Evolutionary conservation across 2,113 vertebrate species (phyloP), one percentile per base, ranked within the genome.

Genomic region (Malurus cyaneus): DNA sequence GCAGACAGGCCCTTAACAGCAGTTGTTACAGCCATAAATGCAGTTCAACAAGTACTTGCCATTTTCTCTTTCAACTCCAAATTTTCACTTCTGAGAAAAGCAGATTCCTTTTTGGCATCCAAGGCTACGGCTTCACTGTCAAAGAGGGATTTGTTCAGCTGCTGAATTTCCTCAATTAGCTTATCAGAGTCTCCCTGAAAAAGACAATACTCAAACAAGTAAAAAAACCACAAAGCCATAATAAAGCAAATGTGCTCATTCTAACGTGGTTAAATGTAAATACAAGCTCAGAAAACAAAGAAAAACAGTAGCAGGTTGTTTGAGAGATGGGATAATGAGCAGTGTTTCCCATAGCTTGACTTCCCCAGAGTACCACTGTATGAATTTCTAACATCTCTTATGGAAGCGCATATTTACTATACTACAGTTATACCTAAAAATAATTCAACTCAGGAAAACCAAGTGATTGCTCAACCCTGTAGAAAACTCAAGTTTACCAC

Each of bases 21-120:
- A 18, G 53, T 90, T 12, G 47, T 10, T 46, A 62, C 41, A 83
- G 42, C 62, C 54, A 61, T 4, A 88, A 73, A 78, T 36, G 17
- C 17, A 61, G 42, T 49, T 79, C 19, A 76, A 74, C 12, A 28
- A 69, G 53, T 89, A 94, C 97, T 96, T 83, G 98, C 99, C 88
- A 98, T 98, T 65, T 93, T 97, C 80, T 99, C 98, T 84, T 98
- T 98, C n/a, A 99, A 95, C 18, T 98, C 95, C 6, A 98, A 80
- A 66, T 99, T 99, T 86, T 98, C 98, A 89, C 96, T 98, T 77
- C 98, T 98, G 62, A 99, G 98, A 92, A 99, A 94, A 39, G 99
- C 98, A 97, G 99, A 98, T 69, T 99, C 98, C 91, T 97, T 99
- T 97, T 98, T 99, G 24, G 99, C 98, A 88, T 99, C 99, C 70